Percentiles rank a stretch among this genome's conserved stretches.
phyloP scores from a whole-genome alignment of 1,140 invertebrate genomes.

The Bathynomus jamesi region DNA sequence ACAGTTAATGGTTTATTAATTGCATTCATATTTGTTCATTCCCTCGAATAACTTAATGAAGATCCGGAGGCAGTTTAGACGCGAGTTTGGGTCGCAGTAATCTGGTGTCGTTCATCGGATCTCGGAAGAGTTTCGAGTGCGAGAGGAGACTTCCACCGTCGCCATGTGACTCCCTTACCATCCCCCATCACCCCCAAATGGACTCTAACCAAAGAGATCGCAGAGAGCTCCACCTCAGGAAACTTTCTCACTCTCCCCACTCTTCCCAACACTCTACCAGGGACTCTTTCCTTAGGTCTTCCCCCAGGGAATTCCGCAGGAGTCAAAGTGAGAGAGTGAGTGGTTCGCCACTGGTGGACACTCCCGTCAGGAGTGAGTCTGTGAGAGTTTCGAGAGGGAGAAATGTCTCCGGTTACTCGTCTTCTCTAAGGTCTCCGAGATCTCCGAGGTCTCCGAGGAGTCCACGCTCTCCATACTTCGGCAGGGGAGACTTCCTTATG shows the following conservation, averaged over 20 bases:
- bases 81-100: not conserved
- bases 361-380: not conserved
- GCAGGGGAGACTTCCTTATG: not conserved
- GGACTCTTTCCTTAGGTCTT: not conserved
- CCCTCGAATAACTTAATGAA: no score
- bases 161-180: not conserved
- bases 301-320: not conserved
- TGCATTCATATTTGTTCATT: no score
- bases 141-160: not conserved
- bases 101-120: not conserved
- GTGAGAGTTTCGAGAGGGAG: not conserved
- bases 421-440: not conserved
- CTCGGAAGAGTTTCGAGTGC: not conserved
- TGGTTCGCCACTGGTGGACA: not conserved
- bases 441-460: not conserved
- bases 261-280: not conserved
- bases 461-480: not conserved
- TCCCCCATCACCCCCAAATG: not conserved
- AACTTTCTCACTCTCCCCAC: not conserved
- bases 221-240: not conserved
- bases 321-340: not conserved
- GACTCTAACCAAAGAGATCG: not conserved
- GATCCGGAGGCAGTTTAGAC: not conserved
- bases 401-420: not conserved
- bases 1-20: no score